Conservation (phyloP, 92 coral and sea anemone genomes). For the Micromussa lordhowensis region DNA sequence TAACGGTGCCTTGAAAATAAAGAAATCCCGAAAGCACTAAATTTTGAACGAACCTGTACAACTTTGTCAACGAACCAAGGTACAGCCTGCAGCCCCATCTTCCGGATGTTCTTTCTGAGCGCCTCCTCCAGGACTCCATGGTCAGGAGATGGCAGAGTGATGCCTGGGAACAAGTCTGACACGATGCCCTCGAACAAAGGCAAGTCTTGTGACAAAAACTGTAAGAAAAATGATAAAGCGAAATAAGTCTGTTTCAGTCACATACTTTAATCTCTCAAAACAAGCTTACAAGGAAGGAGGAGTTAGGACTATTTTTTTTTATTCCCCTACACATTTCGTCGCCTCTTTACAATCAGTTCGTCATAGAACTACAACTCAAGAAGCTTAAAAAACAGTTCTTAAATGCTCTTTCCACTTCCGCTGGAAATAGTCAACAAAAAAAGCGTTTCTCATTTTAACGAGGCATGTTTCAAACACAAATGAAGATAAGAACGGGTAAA, state of each 20-base stretch:
- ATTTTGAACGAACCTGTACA: slow-evolving; percentile 70
- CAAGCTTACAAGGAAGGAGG: no score
- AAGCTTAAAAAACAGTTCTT: no score
- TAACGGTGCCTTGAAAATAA: background rate
- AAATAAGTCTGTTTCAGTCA: background rate
- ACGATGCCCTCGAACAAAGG: slow-evolving; percentile 97
- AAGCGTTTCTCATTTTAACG: no score
- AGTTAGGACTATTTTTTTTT: no score
- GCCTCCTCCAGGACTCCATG: slow-evolving; percentile 92
- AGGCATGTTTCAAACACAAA: no score
- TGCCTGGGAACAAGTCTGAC: slow-evolving; percentile 96
- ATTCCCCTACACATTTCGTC: no score
- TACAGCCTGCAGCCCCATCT: slow-evolving; percentile 82
- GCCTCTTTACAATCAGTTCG: no score
- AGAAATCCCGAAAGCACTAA: background rate
- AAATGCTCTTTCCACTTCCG: no score
- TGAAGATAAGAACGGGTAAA: no score
- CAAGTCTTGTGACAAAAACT: slow-evolving; percentile 97
- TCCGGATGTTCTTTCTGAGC: slow-evolving; percentile 72
- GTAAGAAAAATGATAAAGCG: background rate
- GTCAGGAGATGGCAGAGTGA: slow-evolving; percentile 91
- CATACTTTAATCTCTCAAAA: background rate
- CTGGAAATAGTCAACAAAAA: no score
- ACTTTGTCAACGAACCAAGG: slow-evolving; percentile 98
- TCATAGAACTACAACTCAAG: no score